These are phyloP conservation scores for Scaptomyza cyrtandrae DNA, from an alignment of 2,888 invertebrate species.

Conservation along the genomic window DNA sequence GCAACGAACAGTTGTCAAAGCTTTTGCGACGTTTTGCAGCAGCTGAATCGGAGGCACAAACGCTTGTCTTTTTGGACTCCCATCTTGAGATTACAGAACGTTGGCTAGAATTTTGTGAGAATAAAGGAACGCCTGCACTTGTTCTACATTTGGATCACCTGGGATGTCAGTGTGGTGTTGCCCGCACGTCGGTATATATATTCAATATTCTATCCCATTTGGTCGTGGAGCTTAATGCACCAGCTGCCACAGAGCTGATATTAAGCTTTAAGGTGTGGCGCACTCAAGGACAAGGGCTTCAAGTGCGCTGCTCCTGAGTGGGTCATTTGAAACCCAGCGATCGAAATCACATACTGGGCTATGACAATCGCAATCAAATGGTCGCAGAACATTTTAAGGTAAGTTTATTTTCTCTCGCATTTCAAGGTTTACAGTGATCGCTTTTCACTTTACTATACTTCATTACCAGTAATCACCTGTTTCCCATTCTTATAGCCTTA, in stretches of 20 bases:
- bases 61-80: constrained; percentile 92
- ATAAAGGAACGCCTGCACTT: constrained; percentile 92
- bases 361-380: constrained; percentile 91
- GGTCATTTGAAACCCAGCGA: constrained; percentile 94
- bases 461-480: not conserved
- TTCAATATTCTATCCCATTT: constrained; percentile 98
- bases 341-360: constrained; percentile 96
- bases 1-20: constrained; percentile 84
- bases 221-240: constrained; percentile 94
- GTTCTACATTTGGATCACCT: constrained; percentile 97
- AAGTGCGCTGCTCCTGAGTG: constrained; percentile 96
- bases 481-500: constrained; percentile 88
- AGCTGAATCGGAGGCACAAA: constrained; percentile 86
- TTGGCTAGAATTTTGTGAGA: constrained; percentile 93
- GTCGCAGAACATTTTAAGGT: constrained; percentile 39
- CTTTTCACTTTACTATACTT: not conserved
- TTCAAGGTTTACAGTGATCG: no score
- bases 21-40: constrained; percentile 85
- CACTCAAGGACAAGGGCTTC: constrained; percentile 94
- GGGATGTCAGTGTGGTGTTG: no score
- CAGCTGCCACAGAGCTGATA: constrained; percentile 99
- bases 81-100: constrained; percentile 94
- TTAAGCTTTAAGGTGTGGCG: constrained; percentile 98
- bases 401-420: not conserved
- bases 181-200: constrained; percentile 97